A percentile compares a stretch with the other conserved stretches of the same genome.
Evolutionary conservation across 2,113 vertebrate species (phyloP).

Genomic region (Siniperca knerii): DNA sequence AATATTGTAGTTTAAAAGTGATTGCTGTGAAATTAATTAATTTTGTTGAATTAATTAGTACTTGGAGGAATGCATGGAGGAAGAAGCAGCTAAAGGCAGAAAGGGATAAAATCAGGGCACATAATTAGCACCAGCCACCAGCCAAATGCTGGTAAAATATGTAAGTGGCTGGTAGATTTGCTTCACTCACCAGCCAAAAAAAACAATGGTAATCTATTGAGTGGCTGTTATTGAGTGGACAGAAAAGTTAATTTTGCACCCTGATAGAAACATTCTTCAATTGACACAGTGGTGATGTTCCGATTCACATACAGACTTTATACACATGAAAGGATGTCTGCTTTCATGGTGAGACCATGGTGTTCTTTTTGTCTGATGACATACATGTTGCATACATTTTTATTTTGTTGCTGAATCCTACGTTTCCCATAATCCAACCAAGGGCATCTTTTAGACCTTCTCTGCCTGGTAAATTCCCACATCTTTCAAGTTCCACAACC

Average conservation of each 20-base stretch:
- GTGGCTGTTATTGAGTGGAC: no score
- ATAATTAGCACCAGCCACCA: no score
- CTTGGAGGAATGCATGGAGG: background rate
- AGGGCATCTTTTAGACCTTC: background rate
- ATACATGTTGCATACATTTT: background rate
- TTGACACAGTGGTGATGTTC: constrained; percentile 7
- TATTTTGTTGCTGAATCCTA: background rate
- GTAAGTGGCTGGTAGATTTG: no score
- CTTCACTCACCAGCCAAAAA: no score
- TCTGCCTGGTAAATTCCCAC: background rate
- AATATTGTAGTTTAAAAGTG: background rate
- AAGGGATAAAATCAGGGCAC: background rate
- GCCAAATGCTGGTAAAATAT: no score
- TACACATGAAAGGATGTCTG: constrained; percentile 20
- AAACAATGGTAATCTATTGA: no score
- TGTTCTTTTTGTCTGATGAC: constrained; percentile 4
- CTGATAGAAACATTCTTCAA: constrained; percentile 3
- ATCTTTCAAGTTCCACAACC: background rate
- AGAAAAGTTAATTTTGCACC: no score
- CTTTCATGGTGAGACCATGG: constrained; percentile 52
- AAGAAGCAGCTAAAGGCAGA: constrained; percentile 6
- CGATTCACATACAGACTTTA: constrained; percentile 4
- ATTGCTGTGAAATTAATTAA: background rate
- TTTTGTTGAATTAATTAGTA: background rate
- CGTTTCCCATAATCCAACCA: background rate